Percentiles rank a stretch among this genome's conserved stretches.
phyloP scores from a whole-genome alignment of 2,113 vertebrate genomes.

The Baryphthengus martii region DNA sequence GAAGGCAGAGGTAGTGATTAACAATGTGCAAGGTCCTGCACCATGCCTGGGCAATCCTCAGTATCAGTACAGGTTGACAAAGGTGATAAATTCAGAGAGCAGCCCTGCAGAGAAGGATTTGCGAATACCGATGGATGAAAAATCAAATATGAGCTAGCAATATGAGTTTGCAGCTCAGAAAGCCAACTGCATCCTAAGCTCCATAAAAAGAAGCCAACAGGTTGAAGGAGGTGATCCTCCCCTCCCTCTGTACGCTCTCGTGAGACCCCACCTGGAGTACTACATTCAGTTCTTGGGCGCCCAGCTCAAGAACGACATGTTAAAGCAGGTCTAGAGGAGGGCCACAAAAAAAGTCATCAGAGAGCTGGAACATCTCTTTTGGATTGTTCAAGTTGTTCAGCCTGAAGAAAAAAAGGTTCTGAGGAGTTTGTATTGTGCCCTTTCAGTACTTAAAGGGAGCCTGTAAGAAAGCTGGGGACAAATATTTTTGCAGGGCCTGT shows the following conservation, averaged over 20 bases:
- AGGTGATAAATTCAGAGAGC: not conserved
- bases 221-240: not conserved
- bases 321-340: not conserved
- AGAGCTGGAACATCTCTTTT: not conserved
- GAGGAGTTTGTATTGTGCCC: rapidly evolving
- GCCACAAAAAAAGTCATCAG: not conserved
- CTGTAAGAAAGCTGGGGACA: not conserved
- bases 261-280: not conserved
- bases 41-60: not conserved
- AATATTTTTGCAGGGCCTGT: not conserved
- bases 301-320: not conserved
- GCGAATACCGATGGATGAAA: not conserved
- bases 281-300: not conserved
- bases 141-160: not conserved
- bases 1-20: not conserved
- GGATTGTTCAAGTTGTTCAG: not conserved
- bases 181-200: not conserved
- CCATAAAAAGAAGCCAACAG: not conserved
- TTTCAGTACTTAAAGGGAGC: not conserved
- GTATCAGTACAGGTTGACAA: not conserved
- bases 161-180: not conserved
- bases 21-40: rapidly evolving
- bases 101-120: not conserved
- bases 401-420: not conserved
- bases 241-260: not conserved